Base-by-base conservation (phyloP, 2,113 vertebrate genomes). In the Tragelaphus strepsiceros region DNA sequence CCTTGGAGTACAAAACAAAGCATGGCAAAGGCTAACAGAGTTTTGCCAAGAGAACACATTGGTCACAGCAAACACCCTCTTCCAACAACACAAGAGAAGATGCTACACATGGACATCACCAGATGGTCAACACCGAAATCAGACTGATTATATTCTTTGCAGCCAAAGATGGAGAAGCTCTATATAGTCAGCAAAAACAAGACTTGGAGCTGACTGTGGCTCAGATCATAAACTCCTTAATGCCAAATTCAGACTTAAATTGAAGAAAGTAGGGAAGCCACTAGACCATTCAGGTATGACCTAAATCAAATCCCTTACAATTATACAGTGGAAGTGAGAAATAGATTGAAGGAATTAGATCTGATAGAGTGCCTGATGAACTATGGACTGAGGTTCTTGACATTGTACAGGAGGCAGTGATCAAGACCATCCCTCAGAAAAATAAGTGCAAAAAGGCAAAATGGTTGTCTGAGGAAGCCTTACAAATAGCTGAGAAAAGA, bases 101-200 rank as follows among this genome's bases (percentile, higher is more conserved):
- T 0, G 0, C 62, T 67, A n/a, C 62, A 67, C 16, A n/a, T n/a
- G 32, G 62, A n/a, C 16, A 17, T 67, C 62, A n/a, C 7, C 62
- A 17, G 62, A n/a, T 17, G 62, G 15, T 67, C 62, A 67, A 67
- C 1, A n/a, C 16, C 2, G 0, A 67, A 67, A 67, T 67, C 16
- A 67, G 32, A 67, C 0, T 67, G 32, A 67, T 67, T 67, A n/a
- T 67, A 67, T 67, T n/a, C 30, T 32, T 32, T 67, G 62, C 62
- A 64, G 30, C 32, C 62, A 67, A 67, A 67, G 62, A 67, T 67
- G 62, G 32, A 67, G 62, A 67, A n/a, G 32, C 62, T 19, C 16
- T 67, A 67, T n/a, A n/a, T 7, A 67, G 32, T n/a, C 62, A 67
- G 1, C 32, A n/a, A 67, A 67, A n/a, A n/a, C 32, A 67, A 67